Evolutionary conservation across 2,113 vertebrate species (phyloP).

Genomic region (Odontesthes bonariensis): DNA sequence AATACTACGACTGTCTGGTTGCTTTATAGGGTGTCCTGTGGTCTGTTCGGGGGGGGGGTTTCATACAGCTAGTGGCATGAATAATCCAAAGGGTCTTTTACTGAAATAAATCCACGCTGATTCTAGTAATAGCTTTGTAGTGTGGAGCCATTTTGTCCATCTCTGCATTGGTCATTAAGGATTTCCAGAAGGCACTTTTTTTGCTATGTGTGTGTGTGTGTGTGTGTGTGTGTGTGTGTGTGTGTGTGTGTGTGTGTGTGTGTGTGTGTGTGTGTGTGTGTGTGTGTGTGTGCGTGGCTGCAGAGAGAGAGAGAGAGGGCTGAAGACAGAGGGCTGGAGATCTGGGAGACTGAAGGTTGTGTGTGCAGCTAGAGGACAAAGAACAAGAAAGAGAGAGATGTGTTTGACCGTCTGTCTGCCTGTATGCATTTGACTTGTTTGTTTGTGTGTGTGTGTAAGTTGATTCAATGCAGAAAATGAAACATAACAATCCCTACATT

Average conservation of each 20-base stretch:
- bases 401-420: constrained; percentile 56
- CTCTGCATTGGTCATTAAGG: constrained; percentile 91
- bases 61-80: constrained; percentile 69
- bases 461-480: constrained; percentile 64
- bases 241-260: constrained; percentile 27
- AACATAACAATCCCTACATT: constrained; percentile 71
- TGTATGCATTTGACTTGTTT: constrained; percentile 24
- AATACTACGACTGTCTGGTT: constrained; percentile 69
- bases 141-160: constrained; percentile 86
- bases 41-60: constrained; percentile 61
- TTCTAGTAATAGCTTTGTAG: constrained; percentile 75
- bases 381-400: constrained; percentile 50
- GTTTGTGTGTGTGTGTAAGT: constrained; percentile 26
- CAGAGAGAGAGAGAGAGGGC: constrained; percentile 33
- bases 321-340: constrained; percentile 45
- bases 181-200: constrained; percentile 99
- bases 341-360: constrained; percentile 25
- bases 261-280: constrained; percentile 31
- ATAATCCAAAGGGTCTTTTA: constrained; percentile 71
- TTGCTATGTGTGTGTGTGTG: constrained; percentile 49
- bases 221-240: constrained; percentile 25
- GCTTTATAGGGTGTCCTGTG: constrained; percentile 69
- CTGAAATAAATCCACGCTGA: constrained; percentile 73
- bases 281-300: constrained; percentile 18
- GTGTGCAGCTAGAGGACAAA: constrained; percentile 26